Base-by-base conservation (phyloP, 2,113 vertebrate species). In the Prunella himalayana region DNA sequence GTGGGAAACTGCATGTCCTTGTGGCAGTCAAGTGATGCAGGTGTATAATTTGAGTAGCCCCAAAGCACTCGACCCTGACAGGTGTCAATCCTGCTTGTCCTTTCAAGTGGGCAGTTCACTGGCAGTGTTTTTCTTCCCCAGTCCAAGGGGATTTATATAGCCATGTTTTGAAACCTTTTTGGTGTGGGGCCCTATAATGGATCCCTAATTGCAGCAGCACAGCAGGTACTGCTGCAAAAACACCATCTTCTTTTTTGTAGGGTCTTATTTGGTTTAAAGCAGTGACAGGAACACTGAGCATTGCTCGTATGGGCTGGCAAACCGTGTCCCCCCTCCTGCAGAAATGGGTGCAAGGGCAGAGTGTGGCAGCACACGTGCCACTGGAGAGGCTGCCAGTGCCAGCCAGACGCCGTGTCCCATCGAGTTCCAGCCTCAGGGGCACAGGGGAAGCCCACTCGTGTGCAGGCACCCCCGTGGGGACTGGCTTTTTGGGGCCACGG, bases 141-240 rank as follows among this genome's bases (percentile, higher is more conserved):
- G 31, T 44, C 60, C 9, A 5, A 86, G 37, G 10, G 45, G 24
- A 83, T 65, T 95, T 86, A 35, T 30, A 54, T 6, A 70, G 73
- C 35, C 4, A 1, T 63, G 37, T 89, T 95, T 86, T 93, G 59
- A 92, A 89, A 90, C 31, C 64, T 81, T 78, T 78, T 77, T 35
- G 33, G 22, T 39, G 30, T 25, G 39, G 7, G 31, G 39, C 42
- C 22, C 68, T 93, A 47, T 63, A 91, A 63, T 39, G 41, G 68
- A 91, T 54, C 50, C 41, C 53, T 92, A 94, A 94, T 64, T 76
- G 60, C 69, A 86, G 81, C 79, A 86, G 83, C 42, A 19, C 63
- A 90, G 76, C 75, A 93, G 57, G 75, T 83, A 41, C 75, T 81
- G 51, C 80, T 77, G 27, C 93, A 68, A 59, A 88, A 95, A 45